Percentiles rank a stretch among this genome's conserved stretches.
phyloP scores from a whole-genome alignment of 2,797 vertebrate species.

The Rhinogobio ventralis region DNA sequence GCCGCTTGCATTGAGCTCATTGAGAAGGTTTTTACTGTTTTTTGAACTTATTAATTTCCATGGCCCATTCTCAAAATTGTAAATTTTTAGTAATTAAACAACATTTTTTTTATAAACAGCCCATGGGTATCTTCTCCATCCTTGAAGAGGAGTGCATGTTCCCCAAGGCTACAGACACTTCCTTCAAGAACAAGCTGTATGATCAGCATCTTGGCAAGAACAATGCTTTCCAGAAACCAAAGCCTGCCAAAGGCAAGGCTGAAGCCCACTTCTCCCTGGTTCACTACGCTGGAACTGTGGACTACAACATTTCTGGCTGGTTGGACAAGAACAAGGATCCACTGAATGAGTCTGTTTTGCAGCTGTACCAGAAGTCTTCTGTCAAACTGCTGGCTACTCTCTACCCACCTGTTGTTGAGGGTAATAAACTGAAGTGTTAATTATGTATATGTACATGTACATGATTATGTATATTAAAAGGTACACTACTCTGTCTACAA shows the following conservation, averaged over 20 bases:
- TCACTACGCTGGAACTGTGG: conserved; percentile 91
- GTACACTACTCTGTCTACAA: too few species aligned
- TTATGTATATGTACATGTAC: too few species aligned
- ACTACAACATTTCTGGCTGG: conserved; percentile 90
- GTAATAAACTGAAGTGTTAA: conserved; percentile 49
- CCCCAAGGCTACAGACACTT: conserved; percentile 82
- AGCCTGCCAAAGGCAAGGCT: conserved; percentile 81
- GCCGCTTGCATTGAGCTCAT: conserved; percentile 60
- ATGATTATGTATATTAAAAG: too few species aligned
- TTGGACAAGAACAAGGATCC: conserved; percentile 94
- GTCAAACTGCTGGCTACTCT: conserved; percentile 76
- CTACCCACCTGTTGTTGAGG: conserved; percentile 79
- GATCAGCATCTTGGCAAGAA: conserved; percentile 85
- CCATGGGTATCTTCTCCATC: conserved; percentile 87
- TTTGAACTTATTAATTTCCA: not conserved
- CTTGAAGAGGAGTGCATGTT: conserved; percentile 93
- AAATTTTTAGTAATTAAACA: not conserved
- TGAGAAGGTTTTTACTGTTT: conserved; percentile 59
- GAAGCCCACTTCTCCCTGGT: conserved; percentile 86
- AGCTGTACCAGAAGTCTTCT: conserved; percentile 84
- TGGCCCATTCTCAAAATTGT: not conserved
- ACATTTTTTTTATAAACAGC: conserved; percentile 66
- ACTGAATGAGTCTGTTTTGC: conserved; percentile 88
- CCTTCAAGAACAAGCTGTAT: conserved; percentile 88
- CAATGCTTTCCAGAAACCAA: conserved; percentile 88